A percentile compares a stretch with the other conserved stretches of the same genome.
Evolutionary conservation across 2,113 vertebrate species (phyloP).

Genomic region (Corythaeola cristata): DNA sequence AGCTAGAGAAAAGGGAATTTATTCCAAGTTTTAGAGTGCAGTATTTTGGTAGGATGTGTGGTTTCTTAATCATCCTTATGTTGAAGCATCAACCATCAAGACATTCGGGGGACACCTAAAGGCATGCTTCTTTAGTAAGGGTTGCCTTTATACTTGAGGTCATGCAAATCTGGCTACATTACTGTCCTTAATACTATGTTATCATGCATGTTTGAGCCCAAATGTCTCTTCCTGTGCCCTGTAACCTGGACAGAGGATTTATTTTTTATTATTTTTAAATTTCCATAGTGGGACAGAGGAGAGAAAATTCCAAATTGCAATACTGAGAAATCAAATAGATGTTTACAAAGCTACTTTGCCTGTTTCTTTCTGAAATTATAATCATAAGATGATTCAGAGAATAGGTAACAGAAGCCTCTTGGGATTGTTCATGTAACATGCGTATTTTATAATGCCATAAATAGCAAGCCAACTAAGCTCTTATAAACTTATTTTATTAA

Average conservation of each 20-base stretch:
- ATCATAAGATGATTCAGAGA: constrained; percentile 24
- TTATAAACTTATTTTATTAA: constrained; percentile 52
- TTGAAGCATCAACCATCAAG: constrained; percentile 35
- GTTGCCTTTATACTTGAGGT: neutral
- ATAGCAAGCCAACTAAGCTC: constrained; percentile 25
- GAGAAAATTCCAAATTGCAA: neutral
- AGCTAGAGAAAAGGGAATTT: constrained; percentile 61
- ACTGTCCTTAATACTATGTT: neutral
- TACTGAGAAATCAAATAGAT: constrained; percentile 5
- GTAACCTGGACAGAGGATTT: neutral
- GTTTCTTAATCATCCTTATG: constrained; percentile 60
- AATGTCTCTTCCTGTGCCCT: neutral
- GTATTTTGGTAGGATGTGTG: constrained; percentile 43
- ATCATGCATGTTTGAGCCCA: neutral
- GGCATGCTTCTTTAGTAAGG: neutral
- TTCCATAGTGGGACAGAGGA: neutral
- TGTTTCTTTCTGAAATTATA: constrained; percentile 33
- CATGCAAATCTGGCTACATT: neutral
- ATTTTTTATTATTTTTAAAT: neutral
- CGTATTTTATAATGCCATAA: constrained; percentile 42
- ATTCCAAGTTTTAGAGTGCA: constrained; percentile 46
- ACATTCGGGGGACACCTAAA: neutral
- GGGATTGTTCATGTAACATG: constrained; percentile 6
- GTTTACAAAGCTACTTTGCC: neutral
- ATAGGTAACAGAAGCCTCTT: constrained; percentile 29